Base-by-base conservation (phyloP, 2,888 invertebrate species). In the Sminthurides aquaticus region DNA sequence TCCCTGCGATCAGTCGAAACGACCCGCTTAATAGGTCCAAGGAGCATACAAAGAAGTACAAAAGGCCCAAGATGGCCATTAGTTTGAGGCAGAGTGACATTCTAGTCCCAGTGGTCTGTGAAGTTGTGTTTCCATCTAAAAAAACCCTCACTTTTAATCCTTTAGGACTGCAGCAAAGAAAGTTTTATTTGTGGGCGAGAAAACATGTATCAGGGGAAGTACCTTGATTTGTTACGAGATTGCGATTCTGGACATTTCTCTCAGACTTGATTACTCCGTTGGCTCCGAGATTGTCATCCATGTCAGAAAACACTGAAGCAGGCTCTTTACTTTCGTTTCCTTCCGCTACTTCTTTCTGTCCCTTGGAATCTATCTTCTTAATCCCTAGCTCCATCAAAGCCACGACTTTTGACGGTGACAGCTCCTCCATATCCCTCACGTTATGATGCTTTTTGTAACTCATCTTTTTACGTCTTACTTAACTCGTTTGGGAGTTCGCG, bases 11-110 rank as follows among this genome's bases (percentile, higher is more conserved):
- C 49, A 80, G 73, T 27, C 78, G 75, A 70, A 80, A 79, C 5
- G 78, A 75, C 3, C 77, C 76, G 29, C 77, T 76, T 52, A 80
- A 74, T 60, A 80, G 77, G 69, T 79, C 79, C 56, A 80, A 69
- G 22, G 79, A 79, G 68, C 79, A 79, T 62, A 80, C 77, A 74
- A 80, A 80, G 49, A 78, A 70, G 72, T 79, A 80, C n/a, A 80
- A 75, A 28, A 80, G 75, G 5, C 63, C 25, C 3, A 78, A 29
- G 2, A 79, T 73, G 2, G 70, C 66, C 3, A 71, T 25, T 0
- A 72, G 60, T 68, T 78, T 78, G 5, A 73, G n/a, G n/a, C 34
- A 1, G 11, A 56, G 49, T 1, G 8, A n/a, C n/a, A n/a, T n/a
- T n/a, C n/a, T n/a, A n/a, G n/a, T n/a, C n/a, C n/a, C n/a, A n/a